Evolutionary conservation across 2,113 vertebrate genomes (phyloP), one percentile per base, ranked within the genome.

Genomic region (Micromys minutus): DNA sequence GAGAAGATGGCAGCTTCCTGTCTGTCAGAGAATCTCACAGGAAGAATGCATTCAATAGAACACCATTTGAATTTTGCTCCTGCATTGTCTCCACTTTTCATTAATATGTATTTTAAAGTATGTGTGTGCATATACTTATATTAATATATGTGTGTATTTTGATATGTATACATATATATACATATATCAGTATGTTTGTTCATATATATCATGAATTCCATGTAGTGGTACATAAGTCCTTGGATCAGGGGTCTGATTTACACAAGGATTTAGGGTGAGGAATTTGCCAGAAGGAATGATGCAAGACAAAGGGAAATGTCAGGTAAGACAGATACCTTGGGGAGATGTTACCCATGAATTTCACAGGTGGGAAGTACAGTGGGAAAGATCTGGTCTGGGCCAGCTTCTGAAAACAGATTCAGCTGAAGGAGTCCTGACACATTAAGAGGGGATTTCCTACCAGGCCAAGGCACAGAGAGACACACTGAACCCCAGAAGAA

Each of bases 41-140:
- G 39, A 97, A 81, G 94, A 96, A 74, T 79, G 87, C 80, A 91
- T 85, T 94, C 85, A 93, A 74, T 74, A 95, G 86, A 77, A 79
- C 76, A 88, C 42, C 29, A 89, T 77, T 96, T 96, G 52, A 94
- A 90, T 77, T n/a, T 0, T 93, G 65, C 77, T 77, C 39, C 24
- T 88, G 92, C 47, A 91, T 77, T 86, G 57, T 93, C 95, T 96
- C 76, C 47, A 88, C 59, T 95, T 96, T 47, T 34, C 42, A 96
- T 72, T 95, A 95, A 96, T 94, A 81, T 83, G 39, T 29, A 29
- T 52, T 67, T 34, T 36, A 67, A 47, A 29, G 45, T 75, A 16
- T 36, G 52, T 36, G 19, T 55, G 5, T 6, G 6, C 19, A 21
- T 55, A n/a, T 80, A 22, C 17, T 10, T 4, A 79, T 11, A 36